Conservation (phyloP, 2,113 vertebrate species). For the Leucoraja erinaceus region DNA sequence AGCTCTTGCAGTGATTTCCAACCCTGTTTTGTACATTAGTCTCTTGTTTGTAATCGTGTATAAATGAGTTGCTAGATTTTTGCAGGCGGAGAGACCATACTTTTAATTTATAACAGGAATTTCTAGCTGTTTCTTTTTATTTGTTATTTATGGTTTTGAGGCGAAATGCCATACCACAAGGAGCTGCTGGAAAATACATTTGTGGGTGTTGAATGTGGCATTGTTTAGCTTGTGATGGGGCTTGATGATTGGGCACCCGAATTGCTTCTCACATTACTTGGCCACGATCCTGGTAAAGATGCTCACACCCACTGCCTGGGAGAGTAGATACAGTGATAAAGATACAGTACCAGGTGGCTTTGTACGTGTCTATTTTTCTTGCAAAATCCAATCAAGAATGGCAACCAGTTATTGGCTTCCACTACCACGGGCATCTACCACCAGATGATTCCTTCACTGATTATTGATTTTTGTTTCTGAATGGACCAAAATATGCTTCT, state of each 20-base stretch:
- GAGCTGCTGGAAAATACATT: not conserved
- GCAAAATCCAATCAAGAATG: not conserved
- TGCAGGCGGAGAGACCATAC: not conserved
- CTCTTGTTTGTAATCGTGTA: constrained; percentile 8
- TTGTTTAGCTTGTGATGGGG: not conserved
- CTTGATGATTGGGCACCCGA: not conserved
- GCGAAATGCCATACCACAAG: not conserved
- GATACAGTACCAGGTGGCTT: not conserved
- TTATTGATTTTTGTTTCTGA: not conserved
- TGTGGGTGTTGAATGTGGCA: not conserved
- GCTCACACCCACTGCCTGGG: not conserved
- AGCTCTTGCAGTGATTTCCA: constrained; percentile 77
- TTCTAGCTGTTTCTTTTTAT: not conserved
- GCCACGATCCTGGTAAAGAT: not conserved
- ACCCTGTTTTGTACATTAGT: not conserved
- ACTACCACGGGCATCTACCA: not conserved
- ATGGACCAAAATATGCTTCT: not conserved
- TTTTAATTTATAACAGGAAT: constrained; percentile 18
- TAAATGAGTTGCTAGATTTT: constrained; percentile 14
- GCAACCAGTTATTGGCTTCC: not conserved
- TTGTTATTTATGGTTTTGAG: not conserved
- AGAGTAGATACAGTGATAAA: not conserved
- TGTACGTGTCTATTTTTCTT: not conserved
- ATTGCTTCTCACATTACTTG: not conserved
- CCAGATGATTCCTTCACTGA: not conserved